Base-by-base conservation (phyloP, 2,797 vertebrate genomes). In the Myripristis murdjan region DNA sequence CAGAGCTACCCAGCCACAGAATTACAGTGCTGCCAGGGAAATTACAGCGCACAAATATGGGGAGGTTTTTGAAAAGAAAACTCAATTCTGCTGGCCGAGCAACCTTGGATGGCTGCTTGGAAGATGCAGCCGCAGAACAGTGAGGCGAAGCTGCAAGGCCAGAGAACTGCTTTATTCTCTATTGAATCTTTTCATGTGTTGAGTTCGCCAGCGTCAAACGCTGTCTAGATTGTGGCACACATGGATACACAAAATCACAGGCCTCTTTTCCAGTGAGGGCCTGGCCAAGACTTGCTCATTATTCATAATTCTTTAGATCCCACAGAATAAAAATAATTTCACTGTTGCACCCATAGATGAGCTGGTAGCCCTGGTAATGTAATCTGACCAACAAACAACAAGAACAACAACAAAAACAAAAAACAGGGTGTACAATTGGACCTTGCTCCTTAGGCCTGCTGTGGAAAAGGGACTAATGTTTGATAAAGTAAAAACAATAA, bases 31-130 rank as follows among this genome's bases (percentile, higher is more conserved):
- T 23, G 58, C 53, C 23, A 14, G 39, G 37, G 15, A 31, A 23
- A 46, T 3, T 18, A 5, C 63, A 63, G 49, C 10, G 12, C 23
- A 41, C 18, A 0, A 47, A 43, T 31, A 24, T 59, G 43, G n/a
- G 16, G 37, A 39, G n/a, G 22, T 5, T 9, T 47, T 47, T 47
- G 18, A 56, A 65, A 65, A 37, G 26, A 73, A 48, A 75, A 58
- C 47, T 77, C 57, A 75, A 86, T 44, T 86, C 82, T 78, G 79
- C 76, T 72, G 39, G 33, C 14, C 49, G 64, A 39, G 65, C 72
- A 75, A 49, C 47, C 23, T 28, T 65, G 63, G 46, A 61, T 56
- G 51, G 60, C 77, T 76, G 62, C 65, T 56, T 48, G 41, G 54
- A 70, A 60, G 64, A 61, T 20, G 65, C 59, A 20, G 24, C 31